Percentiles rank a stretch among this genome's conserved stretches.
These are phyloP conservation scores for Brachionus plicatilis DNA, from an alignment of 1,140 invertebrate species.

Conservation along the genomic window DNA sequence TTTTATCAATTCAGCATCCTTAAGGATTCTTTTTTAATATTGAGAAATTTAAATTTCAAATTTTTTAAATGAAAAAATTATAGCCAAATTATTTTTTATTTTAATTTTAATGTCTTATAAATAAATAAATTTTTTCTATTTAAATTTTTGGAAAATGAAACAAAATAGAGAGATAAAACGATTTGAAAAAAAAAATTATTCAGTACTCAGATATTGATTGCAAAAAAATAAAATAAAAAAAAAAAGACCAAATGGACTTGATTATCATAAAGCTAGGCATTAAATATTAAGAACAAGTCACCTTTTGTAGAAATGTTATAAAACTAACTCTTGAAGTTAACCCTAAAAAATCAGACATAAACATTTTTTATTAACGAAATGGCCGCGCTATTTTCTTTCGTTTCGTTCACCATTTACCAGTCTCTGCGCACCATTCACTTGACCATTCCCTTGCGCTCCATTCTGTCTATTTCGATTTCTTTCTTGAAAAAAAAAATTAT, in stretches of 20 bases:
- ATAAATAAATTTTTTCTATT: not conserved
- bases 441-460: not conserved
- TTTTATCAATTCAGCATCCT: no score
- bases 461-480: not conserved
- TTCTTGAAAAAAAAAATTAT: not conserved
- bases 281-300: slow-evolving; percentile 6
- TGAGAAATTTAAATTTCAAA: no score
- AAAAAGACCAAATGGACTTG: not conserved
- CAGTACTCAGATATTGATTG: not conserved
- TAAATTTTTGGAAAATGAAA: not conserved
- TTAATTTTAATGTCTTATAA: not conserved
- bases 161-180: not conserved
- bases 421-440: not conserved
- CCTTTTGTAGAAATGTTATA: not conserved
- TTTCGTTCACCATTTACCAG: not conserved
- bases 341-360: not conserved
- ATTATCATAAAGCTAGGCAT: not conserved
- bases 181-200: not conserved
- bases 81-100: not conserved
- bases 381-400: not conserved
- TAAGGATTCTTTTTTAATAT: no score
- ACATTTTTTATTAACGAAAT: not conserved
- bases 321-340: slow-evolving; percentile 15
- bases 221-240: not conserved
- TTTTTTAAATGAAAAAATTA: no score